phyloP scores from a whole-genome alignment of 2,113 vertebrate species.

The Raja brachyura region DNA sequence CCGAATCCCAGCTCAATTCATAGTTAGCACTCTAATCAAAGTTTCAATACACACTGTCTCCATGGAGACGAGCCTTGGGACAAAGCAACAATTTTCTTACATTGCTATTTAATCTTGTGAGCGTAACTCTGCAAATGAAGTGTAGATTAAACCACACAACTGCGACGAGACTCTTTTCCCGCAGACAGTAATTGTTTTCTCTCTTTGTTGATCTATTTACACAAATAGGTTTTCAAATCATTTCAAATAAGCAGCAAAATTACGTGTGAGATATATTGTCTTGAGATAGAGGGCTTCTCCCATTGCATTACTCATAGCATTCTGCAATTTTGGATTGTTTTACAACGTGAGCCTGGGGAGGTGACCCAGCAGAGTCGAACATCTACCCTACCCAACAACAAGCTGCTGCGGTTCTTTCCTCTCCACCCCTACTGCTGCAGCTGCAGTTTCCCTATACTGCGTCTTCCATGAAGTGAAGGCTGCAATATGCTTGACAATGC shows the following conservation, averaged over 20 bases:
- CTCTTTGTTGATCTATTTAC: not conserved
- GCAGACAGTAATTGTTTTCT: not conserved
- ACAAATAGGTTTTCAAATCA: not conserved
- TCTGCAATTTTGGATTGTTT: not conserved
- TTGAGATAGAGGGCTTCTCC: not conserved
- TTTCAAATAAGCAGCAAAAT: slow-evolving; percentile 21
- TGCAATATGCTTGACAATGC: not conserved
- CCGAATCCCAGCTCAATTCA: not conserved
- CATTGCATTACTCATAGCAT: not conserved
- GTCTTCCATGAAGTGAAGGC: not conserved
- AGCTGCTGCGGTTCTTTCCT: not conserved
- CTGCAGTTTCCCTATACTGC: not conserved
- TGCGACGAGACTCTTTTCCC: not conserved
- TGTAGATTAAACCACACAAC: slow-evolving; percentile 16
- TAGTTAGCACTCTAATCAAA: not conserved
- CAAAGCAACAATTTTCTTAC: slow-evolving; percentile 3
- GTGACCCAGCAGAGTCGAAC: not conserved
- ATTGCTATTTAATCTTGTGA: slow-evolving; percentile 28
- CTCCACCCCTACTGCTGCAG: no score
- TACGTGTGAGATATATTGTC: slow-evolving; percentile 11
- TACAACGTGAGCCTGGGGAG: not conserved
- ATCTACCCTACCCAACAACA: not conserved
- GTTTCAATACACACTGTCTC: not conserved
- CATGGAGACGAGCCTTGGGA: slow-evolving; percentile 16
- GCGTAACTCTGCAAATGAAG: slow-evolving; percentile 20